Base-by-base conservation (phyloP, 2,888 invertebrate genomes). In the Entomobrya multifasciata region DNA sequence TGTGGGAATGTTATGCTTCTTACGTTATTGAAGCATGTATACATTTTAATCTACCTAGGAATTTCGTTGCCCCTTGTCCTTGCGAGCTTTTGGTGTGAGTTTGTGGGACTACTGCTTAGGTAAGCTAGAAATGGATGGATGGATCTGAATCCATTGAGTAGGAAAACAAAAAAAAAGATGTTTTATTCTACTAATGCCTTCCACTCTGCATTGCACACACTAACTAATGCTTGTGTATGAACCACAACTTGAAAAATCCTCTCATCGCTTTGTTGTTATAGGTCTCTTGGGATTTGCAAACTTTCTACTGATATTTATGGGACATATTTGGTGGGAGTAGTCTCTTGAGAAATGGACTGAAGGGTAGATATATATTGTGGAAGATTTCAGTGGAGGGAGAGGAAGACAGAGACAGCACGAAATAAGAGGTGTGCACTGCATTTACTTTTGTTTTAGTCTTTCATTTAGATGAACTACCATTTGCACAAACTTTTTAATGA, bases 251-350 rank as follows among this genome's bases (percentile, higher is more conserved):
- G 76, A 77, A 83, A 83, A 83, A 67, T 77, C 55, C 83, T 83
- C 83, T 83, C 83, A 83, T 83, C 83, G 77, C 83, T 83, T 83
- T 83, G 83, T 77, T 77, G 83, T 83, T 83, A 83, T 83, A 83
- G 83, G 83, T 77, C 83, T 49, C 83, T 67, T 76, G 83, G 77
- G 83, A 11, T 77, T 83, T 77, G 52, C 76, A 65, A 83, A 83
- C 76, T 83, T 83, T 83, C 74, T 77, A 83, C 83, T 77, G 77
- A 83, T 83, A 83, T 83, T 83, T 83, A 83, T 83, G 83, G 77
- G 83, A 83, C 83, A 83, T 83, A 83, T 83, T 83, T 83, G 83
- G 65, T 83, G 13, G 55, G 65, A 83, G 83, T 65, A 83, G 47
- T 77, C 83, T 65, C 83, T 65, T 1, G 83, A 83, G 83, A 44